Evolutionary conservation across 2,888 invertebrate genomes (phyloP), one percentile per base, ranked within the genome.

Genomic region (Eilema depressum): DNA sequence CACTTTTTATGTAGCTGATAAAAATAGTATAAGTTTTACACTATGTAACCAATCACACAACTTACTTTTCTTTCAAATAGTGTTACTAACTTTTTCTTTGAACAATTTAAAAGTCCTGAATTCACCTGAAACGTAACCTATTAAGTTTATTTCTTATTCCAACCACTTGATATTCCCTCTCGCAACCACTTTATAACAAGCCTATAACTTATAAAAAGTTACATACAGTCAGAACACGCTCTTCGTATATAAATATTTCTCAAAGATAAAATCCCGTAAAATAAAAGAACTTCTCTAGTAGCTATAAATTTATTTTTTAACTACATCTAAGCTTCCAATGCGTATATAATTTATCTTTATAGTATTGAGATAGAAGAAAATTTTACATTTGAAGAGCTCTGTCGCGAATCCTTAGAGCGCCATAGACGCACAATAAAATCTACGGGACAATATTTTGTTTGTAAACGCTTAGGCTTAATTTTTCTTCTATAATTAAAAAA

Each of bases 351-450:
- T 68, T 72, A 57, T 74, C 68, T 78, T 80, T 75, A 72, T 70
- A 71, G 61, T 78, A 77, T 78, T 68, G 65, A 62, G 66, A 74
- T 74, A 75, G 73, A 77, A 71, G 78, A 78, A 82, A 85, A 83
- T 85, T 86, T 86, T 85, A 85, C 84, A 86, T 85, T 82, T 84
- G 76, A 74, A 82, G 77, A 79, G 80, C 78, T 84, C 78, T 77
- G 81, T 77, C 81, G 81, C 77, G 82, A 85, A 86, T 83, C 84
- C 82, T 83, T 86, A 85, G 84, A 80, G 81, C 81, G 80, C 82
- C 82, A 82, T 81, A 76, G 76, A 75, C 72, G 76, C 72, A 74
- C 78, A 75, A 74, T 69, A 60, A 68, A 74, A 81, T 37, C 79
- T 68, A 85, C 79, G 79, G 70, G 7, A 0, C 1, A 26, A 17